A percentile compares a stretch with the other conserved stretches of the same genome.
Evolutionary conservation across 2,113 vertebrate species (phyloP).

Genomic region (Caracal caracal): DNA sequence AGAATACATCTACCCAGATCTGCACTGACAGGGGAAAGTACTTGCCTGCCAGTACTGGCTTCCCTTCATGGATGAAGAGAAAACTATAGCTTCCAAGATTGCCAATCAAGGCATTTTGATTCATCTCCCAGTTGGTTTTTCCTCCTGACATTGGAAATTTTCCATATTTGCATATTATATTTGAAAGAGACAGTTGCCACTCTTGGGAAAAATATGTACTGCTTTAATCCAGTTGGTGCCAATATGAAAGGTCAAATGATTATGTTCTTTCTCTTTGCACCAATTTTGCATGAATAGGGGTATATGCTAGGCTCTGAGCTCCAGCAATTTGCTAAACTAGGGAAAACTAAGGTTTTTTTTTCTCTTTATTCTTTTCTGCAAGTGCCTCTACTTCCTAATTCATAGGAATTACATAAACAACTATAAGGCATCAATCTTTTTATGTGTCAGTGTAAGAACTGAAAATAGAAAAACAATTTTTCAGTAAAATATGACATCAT

Average conservation of each 20-base stretch:
- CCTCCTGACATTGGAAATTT: background rate
- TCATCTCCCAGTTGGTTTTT: background rate
- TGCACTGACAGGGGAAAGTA: accelerated
- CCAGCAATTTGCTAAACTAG: background rate
- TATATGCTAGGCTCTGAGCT: background rate
- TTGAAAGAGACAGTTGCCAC: background rate
- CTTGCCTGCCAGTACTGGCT: background rate
- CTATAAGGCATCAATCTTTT: background rate
- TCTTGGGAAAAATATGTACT: background rate
- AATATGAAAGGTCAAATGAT: slow-evolving; percentile 45
- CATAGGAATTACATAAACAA: background rate
- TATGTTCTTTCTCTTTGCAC: background rate
- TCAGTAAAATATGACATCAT: background rate
- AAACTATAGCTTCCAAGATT: background rate
- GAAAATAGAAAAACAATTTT: background rate
- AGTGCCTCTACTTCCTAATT: background rate
- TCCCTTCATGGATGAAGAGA: slow-evolving; percentile 8
- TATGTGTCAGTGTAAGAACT: background rate
- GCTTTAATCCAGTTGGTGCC: slow-evolving; percentile 9
- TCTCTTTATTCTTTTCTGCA: background rate
- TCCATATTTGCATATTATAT: background rate
- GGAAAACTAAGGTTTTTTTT: background rate
- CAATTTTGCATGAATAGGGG: background rate
- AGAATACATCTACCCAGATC: background rate
- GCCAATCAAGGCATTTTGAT: background rate